phyloP scores from a whole-genome alignment of 2,888 invertebrate genomes.

The Platynereis dumerilii region DNA sequence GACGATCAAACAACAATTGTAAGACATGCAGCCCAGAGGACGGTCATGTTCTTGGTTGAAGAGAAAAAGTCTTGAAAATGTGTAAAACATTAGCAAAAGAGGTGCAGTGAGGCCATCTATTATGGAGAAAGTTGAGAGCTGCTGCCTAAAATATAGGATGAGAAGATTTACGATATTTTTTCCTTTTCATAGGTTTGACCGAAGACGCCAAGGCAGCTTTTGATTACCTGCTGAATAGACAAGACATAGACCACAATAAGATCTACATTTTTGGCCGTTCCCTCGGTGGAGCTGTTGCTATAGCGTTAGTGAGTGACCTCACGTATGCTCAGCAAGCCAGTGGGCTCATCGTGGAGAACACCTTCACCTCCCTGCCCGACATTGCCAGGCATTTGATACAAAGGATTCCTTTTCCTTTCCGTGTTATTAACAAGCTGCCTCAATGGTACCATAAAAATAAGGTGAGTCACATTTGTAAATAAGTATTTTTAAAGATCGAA shows the following conservation, averaged over 20 bases:
- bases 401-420: slow-evolving; percentile 78
- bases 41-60: too few species aligned
- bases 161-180: too few species aligned
- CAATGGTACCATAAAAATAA: slow-evolving; percentile 88
- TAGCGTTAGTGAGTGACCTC: slow-evolving; percentile 80
- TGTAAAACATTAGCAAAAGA: too few species aligned
- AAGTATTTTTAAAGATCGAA: neutral
- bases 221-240: slow-evolving; percentile 80
- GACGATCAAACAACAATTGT: too few species aligned
- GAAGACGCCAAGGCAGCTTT: slow-evolving; percentile 86
- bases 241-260: slow-evolving; percentile 83
- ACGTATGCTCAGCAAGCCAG: slow-evolving; percentile 81
- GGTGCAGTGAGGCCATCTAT: too few species aligned
- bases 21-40: too few species aligned
- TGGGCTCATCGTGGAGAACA: slow-evolving; percentile 91
- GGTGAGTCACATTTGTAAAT: slow-evolving; percentile 67
- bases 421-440: slow-evolving; percentile 78
- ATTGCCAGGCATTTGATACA: slow-evolving; percentile 87
- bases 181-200: slow-evolving; percentile 71
- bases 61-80: too few species aligned
- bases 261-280: slow-evolving; percentile 87
- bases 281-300: slow-evolving; percentile 84
- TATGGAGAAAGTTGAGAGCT: too few species aligned
- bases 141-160: too few species aligned
- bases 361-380: slow-evolving; percentile 92